phyloP scores from a whole-genome alignment of 2,888 invertebrate species.

The Drosophila tanythrix region DNA sequence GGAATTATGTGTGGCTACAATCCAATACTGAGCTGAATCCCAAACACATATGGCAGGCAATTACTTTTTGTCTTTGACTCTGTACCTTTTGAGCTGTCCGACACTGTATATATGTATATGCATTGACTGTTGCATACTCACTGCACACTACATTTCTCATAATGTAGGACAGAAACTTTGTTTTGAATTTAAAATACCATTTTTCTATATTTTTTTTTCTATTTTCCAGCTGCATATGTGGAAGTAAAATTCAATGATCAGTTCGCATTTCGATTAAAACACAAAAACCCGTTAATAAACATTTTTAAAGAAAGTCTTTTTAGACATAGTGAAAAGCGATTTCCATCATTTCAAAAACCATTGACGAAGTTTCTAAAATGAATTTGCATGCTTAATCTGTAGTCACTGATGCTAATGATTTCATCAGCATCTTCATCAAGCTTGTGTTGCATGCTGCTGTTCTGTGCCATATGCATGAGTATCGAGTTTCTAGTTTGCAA shows the following conservation, averaged over 20 bases:
- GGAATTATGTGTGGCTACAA: too few species aligned
- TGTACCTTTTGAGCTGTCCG: too few species aligned
- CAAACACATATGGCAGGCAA: too few species aligned
- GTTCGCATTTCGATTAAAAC: neutral
- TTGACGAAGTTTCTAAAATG: neutral
- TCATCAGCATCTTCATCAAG: conserved; percentile 1
- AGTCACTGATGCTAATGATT: conserved; percentile 26
- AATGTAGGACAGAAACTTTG: too few species aligned
- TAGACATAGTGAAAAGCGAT: too few species aligned
- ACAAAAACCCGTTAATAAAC: neutral
- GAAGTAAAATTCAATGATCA: neutral
- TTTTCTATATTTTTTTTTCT: too few species aligned
- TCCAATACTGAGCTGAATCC: too few species aligned
- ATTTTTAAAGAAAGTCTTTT: neutral
- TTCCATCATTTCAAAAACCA: neutral
- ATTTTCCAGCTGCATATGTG: neutral
- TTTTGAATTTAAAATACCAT: too few species aligned
- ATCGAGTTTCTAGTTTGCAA: conserved; percentile 2
- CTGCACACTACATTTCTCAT: neutral
- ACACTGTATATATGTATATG: neutral
- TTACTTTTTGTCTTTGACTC: too few species aligned
- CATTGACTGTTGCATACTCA: neutral
- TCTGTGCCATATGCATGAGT: neutral
- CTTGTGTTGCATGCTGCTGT: neutral
- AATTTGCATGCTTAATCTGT: conserved; percentile 8